Percentiles rank a stretch among this genome's conserved stretches.
phyloP scores from a whole-genome alignment of 64 coral and sea anemone species.

The Platygyra sinensis region DNA sequence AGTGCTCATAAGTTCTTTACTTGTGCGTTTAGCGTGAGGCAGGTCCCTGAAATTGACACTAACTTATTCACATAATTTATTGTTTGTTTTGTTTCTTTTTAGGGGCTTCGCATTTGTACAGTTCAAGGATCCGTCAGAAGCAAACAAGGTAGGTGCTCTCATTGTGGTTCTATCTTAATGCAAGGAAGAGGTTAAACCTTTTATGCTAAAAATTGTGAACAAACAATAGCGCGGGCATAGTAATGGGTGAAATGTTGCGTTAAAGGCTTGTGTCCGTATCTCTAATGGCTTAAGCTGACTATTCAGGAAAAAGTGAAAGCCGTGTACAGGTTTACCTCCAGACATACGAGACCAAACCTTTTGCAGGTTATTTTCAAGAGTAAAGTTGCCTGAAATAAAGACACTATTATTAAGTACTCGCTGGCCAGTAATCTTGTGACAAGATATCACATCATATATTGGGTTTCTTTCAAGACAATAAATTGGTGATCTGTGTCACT shows the following conservation, averaged over 20 bases:
- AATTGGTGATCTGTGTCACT: slow-evolving; percentile 5
- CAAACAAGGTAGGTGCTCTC: slow-evolving; percentile 70
- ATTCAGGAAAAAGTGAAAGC: not conserved
- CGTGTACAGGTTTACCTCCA: not conserved
- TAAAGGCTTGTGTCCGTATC: not conserved
- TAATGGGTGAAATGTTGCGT: slow-evolving; percentile 11
- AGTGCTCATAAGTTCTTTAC: not conserved
- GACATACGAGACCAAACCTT: not conserved
- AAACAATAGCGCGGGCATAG: not conserved
- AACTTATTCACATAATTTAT: slow-evolving; percentile 56
- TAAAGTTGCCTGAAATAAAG: not conserved
- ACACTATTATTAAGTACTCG: slow-evolving; percentile 24
- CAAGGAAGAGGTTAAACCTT: not conserved
- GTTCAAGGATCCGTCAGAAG: slow-evolving; percentile 74
- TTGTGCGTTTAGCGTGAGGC: slow-evolving; percentile 5
- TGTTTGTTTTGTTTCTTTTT: slow-evolving; percentile 75
- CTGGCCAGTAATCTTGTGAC: not conserved
- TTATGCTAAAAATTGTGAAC: not conserved
- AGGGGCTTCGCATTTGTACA: slow-evolving; percentile 96
- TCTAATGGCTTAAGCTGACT: not conserved
- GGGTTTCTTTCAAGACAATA: not conserved
- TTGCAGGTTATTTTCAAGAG: not conserved
- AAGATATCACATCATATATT: slow-evolving; percentile 28
- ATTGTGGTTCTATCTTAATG: not conserved
- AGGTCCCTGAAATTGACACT: slow-evolving; percentile 56